phyloP scores from a whole-genome alignment of 2,888 invertebrate species.

The Drosophila rellima region DNA sequence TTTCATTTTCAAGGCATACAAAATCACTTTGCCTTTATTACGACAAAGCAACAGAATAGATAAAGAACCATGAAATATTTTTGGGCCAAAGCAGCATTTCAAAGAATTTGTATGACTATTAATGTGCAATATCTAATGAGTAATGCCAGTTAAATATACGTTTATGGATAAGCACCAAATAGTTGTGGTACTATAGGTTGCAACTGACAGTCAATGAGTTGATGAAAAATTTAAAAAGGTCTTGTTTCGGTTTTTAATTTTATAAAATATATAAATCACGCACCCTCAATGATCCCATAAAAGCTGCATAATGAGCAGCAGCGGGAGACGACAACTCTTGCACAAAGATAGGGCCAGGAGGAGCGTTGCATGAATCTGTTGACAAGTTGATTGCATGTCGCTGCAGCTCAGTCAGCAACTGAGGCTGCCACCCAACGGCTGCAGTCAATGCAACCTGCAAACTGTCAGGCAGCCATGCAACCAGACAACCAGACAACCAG shows the following conservation, averaged over 20 bases:
- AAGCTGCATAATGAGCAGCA: conserved; percentile 65
- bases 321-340: conserved; percentile 17
- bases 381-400: conserved; percentile 70
- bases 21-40: conserved; percentile 37
- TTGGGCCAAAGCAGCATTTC: conserved; percentile 1
- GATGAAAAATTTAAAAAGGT: conserved; percentile 40
- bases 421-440: conserved; percentile 10
- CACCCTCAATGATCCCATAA: conserved; percentile 64
- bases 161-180: conserved; percentile 10
- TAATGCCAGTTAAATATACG: conserved; percentile 11
- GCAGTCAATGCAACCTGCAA: conserved; percentile 21
- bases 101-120: neutral
- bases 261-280: conserved; percentile 62
- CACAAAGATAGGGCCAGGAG: conserved; percentile 9
- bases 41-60: neutral
- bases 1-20: conserved; percentile 16
- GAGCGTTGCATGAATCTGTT: conserved; percentile 34
- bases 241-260: conserved; percentile 59
- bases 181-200: neutral
- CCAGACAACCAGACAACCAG: conserved; percentile 11
- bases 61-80: neutral
- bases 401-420: conserved; percentile 18
- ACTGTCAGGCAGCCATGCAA: conserved; percentile 18
- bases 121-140: conserved; percentile 7
- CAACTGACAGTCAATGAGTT: conserved; percentile 7